These are phyloP conservation scores for Aphodius granarius DNA, from an alignment of 2,888 invertebrate species.

Conservation along the genomic window DNA sequence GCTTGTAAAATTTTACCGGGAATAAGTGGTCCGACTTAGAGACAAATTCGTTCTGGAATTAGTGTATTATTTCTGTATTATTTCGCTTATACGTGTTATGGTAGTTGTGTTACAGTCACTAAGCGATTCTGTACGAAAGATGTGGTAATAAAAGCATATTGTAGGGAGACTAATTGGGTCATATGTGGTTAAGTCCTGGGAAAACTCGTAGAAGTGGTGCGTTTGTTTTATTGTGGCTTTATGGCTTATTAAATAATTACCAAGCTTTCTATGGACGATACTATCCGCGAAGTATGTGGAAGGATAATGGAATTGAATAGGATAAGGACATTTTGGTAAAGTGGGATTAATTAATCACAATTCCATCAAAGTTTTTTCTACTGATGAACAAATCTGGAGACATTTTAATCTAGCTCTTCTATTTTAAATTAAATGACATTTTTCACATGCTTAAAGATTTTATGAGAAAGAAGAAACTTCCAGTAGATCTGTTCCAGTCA, in stretches of 20 bases:
- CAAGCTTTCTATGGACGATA: conserved; percentile 3
- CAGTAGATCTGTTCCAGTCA: too few relatives aligned
- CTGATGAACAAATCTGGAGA: too few relatives aligned
- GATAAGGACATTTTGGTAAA: too few relatives aligned
- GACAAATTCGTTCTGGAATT: conserved; percentile 36
- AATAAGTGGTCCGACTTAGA: conserved; percentile 40
- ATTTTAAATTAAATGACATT: too few relatives aligned
- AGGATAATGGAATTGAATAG: not conserved
- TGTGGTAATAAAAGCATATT: conserved; percentile 16
- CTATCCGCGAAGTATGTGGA: not conserved
- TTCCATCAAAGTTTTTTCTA: too few relatives aligned
- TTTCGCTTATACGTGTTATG: conserved; percentile 14
- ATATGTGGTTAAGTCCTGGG: conserved; percentile 17
- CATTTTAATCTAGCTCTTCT: too few relatives aligned
- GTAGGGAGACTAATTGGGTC: conserved; percentile 16
- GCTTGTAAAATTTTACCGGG: conserved; percentile 46
- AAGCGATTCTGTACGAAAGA: not conserved
- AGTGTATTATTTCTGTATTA: conserved; percentile 38
- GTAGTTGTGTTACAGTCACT: conserved; percentile 1
- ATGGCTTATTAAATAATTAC: not conserved
- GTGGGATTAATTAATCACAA: too few relatives aligned
- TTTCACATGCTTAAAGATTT: too few relatives aligned
- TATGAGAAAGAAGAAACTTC: too few relatives aligned
- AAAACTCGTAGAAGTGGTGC: not conserved
- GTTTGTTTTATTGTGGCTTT: conserved; percentile 8